phyloP scores from a whole-genome alignment of 2,797 vertebrate genomes.

The Bradypodion ventrale region DNA sequence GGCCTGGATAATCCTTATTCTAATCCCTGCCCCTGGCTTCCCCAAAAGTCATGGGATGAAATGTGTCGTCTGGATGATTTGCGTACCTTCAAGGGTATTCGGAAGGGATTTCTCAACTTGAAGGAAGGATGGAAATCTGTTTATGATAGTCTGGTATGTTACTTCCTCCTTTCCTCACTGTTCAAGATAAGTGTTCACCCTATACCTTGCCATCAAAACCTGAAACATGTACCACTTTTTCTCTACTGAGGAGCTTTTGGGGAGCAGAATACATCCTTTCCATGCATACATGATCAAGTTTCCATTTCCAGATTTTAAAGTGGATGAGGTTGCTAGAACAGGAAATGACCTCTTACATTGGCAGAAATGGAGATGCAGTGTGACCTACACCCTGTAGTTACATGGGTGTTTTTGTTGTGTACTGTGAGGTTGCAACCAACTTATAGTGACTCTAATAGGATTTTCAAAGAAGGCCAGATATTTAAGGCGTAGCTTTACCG shows the following conservation, averaged over 20 bases:
- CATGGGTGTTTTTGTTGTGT: no score
- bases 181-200: neutral
- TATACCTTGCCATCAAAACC: neutral
- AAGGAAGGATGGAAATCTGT: constrained; percentile 85
- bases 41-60: constrained; percentile 89
- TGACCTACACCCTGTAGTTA: no score
- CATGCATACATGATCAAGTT: neutral
- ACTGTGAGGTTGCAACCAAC: no score
- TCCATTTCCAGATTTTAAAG: neutral
- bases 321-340: neutral
- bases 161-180: neutral
- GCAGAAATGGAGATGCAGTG: no score
- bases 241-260: neutral
- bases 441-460: no score
- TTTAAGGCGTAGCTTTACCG: no score
- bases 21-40: constrained; percentile 87
- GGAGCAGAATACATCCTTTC: neutral
- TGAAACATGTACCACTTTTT: neutral
- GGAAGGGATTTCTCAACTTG: constrained; percentile 74
- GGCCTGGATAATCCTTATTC: constrained; percentile 86
- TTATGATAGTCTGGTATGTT: constrained; percentile 85
- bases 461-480: no score
- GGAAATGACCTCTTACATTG: no score
- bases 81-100: constrained; percentile 76
- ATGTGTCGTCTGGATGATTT: constrained; percentile 84